phyloP scores from a whole-genome alignment of 2,113 vertebrate genomes.

The Dendropsophus ebraccatus region DNA sequence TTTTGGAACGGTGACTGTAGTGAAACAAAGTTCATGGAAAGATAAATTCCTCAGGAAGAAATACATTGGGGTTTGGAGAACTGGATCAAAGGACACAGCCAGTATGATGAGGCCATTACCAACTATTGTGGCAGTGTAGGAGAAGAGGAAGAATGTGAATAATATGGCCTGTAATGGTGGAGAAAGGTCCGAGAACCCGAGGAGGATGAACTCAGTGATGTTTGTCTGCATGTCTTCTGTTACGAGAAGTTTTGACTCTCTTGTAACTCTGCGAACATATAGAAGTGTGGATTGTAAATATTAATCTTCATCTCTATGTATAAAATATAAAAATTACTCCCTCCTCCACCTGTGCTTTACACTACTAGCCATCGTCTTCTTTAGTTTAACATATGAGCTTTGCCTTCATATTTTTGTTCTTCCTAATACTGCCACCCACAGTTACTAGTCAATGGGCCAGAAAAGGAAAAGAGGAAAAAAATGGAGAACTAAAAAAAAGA shows the following conservation, averaged over 20 bases:
- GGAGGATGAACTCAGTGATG: conserved; percentile 12
- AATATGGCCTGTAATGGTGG: background rate
- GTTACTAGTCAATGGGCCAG: too few relatives aligned
- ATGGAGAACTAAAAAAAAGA: too few relatives aligned
- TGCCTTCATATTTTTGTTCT: too few relatives aligned
- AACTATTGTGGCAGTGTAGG: conserved; percentile 4
- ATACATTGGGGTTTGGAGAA: conserved; percentile 43
- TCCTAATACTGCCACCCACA: too few relatives aligned
- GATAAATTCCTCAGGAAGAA: conserved; percentile 53
- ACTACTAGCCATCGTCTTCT: too few relatives aligned
- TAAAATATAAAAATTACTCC: too few relatives aligned
- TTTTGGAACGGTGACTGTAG: conserved; percentile 38
- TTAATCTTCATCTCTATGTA: too few relatives aligned
- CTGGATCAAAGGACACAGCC: background rate
- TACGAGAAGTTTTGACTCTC: too few relatives aligned
- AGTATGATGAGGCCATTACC: conserved; percentile 40
- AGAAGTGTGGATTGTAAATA: background rate
- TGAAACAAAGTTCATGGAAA: conserved; percentile 22
- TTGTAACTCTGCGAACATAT: too few relatives aligned
- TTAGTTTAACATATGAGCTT: too few relatives aligned
- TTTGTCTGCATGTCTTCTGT: conserved; percentile 9
- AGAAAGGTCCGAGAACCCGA: conserved; percentile 33
- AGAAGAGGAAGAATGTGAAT: background rate
- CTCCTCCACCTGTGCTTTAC: too few relatives aligned
- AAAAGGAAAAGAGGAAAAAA: too few relatives aligned